Evolutionary conservation across 2,797 vertebrate species (phyloP).

Genomic region (Microtus obscurus): DNA sequence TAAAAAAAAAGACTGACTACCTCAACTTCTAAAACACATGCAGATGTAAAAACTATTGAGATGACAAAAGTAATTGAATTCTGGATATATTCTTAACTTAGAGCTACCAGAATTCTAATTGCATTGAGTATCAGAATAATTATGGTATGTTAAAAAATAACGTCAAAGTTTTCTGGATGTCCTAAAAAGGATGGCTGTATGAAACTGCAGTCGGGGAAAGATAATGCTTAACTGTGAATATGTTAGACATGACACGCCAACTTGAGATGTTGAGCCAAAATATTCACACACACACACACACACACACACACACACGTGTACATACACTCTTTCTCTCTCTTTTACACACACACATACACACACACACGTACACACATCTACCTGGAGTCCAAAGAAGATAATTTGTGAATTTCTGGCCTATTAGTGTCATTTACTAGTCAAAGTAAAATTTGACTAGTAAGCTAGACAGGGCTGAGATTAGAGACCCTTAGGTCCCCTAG

Average conservation of each 20-base stretch:
- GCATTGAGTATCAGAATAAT: background rate
- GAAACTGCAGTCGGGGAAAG: background rate
- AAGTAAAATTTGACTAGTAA: background rate
- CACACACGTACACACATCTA: background rate
- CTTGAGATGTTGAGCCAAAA: background rate
- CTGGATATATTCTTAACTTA: background rate
- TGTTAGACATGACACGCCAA: background rate
- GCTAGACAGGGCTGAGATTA: background rate
- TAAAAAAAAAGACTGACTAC: background rate
- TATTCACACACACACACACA: background rate
- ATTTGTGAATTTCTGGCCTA: background rate
- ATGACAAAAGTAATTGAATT: background rate
- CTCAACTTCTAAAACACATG: constrained; percentile 38
- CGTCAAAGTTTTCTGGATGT: background rate
- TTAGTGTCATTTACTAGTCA: background rate
- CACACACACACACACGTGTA: background rate
- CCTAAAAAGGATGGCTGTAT: background rate
- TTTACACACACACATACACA: background rate
- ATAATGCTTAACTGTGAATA: background rate
- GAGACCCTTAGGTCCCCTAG: background rate
- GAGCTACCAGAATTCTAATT: background rate
- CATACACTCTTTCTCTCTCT: too few species aligned
- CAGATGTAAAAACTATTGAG: background rate
- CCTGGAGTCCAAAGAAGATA: background rate
- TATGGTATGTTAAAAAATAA: background rate